Percentiles rank a stretch among this genome's conserved stretches.
These are phyloP conservation scores for Palloptera scutellata DNA, from an alignment of 2,888 invertebrate species.

Conservation along the genomic window DNA sequence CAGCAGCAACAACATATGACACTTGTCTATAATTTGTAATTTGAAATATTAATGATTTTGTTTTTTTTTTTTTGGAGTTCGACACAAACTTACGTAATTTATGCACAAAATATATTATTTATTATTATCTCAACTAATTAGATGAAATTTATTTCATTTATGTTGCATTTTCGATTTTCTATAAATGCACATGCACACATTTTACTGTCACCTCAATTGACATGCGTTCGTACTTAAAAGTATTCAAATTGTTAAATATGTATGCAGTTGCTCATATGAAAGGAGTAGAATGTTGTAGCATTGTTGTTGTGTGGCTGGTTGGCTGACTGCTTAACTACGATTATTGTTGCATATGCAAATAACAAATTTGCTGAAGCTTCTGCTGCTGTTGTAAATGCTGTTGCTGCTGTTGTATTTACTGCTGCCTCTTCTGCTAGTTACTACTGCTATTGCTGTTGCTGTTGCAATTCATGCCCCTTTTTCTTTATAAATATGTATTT, in stretches of 20 bases:
- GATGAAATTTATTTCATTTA: too few relatives aligned
- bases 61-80: neutral
- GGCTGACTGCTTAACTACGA: slow-evolving; percentile 12
- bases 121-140: too few relatives aligned
- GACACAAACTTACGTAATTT: neutral
- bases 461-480: too few relatives aligned
- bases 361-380: too few relatives aligned
- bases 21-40: neutral
- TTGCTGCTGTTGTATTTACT: too few relatives aligned
- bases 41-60: neutral
- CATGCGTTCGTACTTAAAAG: neutral
- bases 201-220: slow-evolving; percentile 11
- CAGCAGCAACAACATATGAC: too few relatives aligned
- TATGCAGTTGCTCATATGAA: too few relatives aligned
- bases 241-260: neutral
- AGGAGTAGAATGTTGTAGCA: slow-evolving; percentile 10
- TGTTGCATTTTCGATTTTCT: neutral
- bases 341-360: neutral
- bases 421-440: too few relatives aligned
- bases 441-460: too few relatives aligned
- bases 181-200: neutral
- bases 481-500: too few relatives aligned
- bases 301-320: slow-evolving; percentile 11
- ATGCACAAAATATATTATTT: too few relatives aligned
- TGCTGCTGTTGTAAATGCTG: too few relatives aligned